phyloP scores from a whole-genome alignment of 2,797 vertebrate species.

The Peromyscus eremicus region DNA sequence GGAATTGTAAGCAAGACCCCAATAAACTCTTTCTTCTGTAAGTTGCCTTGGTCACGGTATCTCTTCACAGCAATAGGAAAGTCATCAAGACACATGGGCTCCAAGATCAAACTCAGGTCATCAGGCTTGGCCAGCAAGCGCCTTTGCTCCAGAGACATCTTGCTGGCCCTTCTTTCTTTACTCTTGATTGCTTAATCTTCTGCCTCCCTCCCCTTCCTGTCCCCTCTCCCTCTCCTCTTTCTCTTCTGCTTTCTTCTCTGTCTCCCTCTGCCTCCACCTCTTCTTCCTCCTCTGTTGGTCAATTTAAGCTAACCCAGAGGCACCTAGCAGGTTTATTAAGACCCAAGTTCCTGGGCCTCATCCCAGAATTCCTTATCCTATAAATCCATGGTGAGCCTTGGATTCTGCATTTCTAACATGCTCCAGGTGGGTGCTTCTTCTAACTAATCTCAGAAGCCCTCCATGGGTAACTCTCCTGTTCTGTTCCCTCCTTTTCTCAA shows the following conservation, averaged over 20 bases:
- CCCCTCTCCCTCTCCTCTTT: neutral
- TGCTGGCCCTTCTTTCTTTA: neutral
- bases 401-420: neutral
- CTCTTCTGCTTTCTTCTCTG: neutral
- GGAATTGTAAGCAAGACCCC: neutral
- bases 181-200: neutral
- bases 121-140: neutral
- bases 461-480: neutral
- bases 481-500: neutral
- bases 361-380: neutral
- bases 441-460: neutral
- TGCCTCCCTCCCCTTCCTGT: neutral
- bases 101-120: neutral
- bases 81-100: neutral
- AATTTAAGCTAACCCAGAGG: neutral
- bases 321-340: neutral
- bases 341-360: neutral
- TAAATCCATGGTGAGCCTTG: neutral
- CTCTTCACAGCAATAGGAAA: neutral
- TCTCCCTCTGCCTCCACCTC: neutral
- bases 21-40: neutral
- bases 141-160: neutral
- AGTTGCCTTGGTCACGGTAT: neutral
- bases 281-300: neutral
- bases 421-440: neutral